phyloP scores from a whole-genome alignment of 2,888 invertebrate species.

The Physocephala rufipes region DNA sequence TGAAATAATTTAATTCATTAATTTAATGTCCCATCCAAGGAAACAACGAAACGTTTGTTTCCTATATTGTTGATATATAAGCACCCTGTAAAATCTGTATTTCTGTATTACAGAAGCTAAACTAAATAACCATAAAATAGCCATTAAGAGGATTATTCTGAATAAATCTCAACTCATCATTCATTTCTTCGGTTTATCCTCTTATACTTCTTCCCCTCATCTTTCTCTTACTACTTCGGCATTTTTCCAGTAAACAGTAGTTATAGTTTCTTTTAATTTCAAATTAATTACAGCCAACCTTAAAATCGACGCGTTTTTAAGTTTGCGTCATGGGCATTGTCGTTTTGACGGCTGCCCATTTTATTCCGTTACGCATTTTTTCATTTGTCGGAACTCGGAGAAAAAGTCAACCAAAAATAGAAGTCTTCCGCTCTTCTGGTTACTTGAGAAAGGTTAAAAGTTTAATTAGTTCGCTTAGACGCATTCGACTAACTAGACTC shows the following conservation, averaged over 20 bases:
- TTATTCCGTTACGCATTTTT: not conserved
- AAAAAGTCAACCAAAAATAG: too few relatives aligned
- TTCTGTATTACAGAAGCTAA: too few relatives aligned
- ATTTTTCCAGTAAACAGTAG: slow-evolving; percentile 35
- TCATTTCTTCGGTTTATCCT: not conserved
- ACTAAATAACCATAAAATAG: too few relatives aligned
- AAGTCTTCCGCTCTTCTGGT: not conserved
- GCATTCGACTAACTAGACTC: not conserved
- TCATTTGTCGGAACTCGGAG: too few relatives aligned
- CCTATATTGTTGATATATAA: too few relatives aligned
- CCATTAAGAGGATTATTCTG: too few relatives aligned
- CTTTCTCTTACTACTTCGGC: too few relatives aligned
- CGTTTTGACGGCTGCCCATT: not conserved
- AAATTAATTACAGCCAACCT: slow-evolving; percentile 63
- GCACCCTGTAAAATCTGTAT: too few relatives aligned
- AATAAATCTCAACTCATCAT: too few relatives aligned
- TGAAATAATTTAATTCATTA: too few relatives aligned
- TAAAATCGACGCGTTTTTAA: slow-evolving; percentile 60
- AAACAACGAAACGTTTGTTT: too few relatives aligned
- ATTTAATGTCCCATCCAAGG: too few relatives aligned
- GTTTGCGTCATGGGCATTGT: slow-evolving; percentile 48
- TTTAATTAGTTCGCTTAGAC: not conserved
- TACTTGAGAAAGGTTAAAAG: not conserved
- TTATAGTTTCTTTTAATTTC: slow-evolving; percentile 52
- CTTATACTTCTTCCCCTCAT: not conserved